Evolutionary conservation across 2,113 vertebrate genomes (phyloP).

Genomic region (Protobothrops flavoviridis): DNA sequence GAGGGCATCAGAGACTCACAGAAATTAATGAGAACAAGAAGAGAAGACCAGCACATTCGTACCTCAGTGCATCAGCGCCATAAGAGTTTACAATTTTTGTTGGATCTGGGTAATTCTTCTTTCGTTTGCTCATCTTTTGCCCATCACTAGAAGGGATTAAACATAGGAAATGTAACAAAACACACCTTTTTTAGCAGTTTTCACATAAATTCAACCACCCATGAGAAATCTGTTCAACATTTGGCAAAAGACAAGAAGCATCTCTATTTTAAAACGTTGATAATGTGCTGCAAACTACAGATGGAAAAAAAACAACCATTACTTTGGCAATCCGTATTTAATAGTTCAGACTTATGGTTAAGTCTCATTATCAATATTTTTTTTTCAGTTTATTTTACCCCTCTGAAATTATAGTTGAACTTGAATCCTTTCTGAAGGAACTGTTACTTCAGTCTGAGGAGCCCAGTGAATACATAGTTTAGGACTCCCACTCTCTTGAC

Average conservation of each 20-base stretch:
- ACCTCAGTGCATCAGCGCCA: slow-evolving; percentile 95
- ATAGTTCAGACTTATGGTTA: not conserved
- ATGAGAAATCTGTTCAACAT: not conserved
- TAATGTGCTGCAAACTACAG: not conserved
- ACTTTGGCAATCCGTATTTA: not conserved
- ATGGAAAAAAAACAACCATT: not conserved
- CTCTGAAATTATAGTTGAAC: not conserved
- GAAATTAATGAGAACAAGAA: not conserved
- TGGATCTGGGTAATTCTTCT: slow-evolving; percentile 98
- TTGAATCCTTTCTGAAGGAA: not conserved
- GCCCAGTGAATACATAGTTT: not conserved
- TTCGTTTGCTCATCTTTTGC: slow-evolving; percentile 99
- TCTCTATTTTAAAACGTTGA: not conserved
- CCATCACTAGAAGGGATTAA: slow-evolving; percentile 82
- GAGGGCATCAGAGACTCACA: not conserved
- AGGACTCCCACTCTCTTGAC: not conserved
- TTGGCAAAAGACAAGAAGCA: not conserved
- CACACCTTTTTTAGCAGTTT: not conserved
- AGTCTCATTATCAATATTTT: not conserved
- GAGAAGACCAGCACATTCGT: not conserved
- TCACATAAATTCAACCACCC: not conserved
- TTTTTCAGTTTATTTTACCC: not conserved
- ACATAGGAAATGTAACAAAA: not conserved
- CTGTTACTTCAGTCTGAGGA: not conserved
- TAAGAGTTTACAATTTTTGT: slow-evolving; percentile 82